Evolutionary conservation across 2,113 vertebrate species (phyloP).

Genomic region (Gnathonemus longibarbis): DNA sequence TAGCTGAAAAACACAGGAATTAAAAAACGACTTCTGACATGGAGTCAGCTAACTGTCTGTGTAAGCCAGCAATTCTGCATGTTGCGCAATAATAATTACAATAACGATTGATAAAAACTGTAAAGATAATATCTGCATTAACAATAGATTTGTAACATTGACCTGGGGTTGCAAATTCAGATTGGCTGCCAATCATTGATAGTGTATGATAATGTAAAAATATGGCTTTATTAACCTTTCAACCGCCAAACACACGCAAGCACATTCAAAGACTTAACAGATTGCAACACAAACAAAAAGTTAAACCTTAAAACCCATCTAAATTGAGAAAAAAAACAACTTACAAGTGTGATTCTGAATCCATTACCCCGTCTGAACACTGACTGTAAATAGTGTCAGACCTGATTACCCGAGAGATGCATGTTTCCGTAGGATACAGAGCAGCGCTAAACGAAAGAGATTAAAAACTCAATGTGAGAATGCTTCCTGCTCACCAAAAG

Average conservation of each 20-base stretch:
- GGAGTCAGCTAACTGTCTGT: neutral
- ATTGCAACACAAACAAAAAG: neutral
- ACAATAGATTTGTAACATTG: neutral
- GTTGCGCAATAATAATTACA: neutral
- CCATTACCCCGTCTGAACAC: conserved; percentile 9
- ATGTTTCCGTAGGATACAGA: neutral
- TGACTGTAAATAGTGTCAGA: neutral
- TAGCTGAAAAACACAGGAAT: neutral
- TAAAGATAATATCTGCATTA: neutral
- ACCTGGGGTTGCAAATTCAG: neutral
- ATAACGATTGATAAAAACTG: neutral
- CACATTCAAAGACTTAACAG: neutral
- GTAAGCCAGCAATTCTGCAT: neutral
- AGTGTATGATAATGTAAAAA: neutral
- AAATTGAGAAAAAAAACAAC: neutral
- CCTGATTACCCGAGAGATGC: neutral
- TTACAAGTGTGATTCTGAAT: conserved; percentile 1
- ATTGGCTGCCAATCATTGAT: neutral
- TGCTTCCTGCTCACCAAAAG: conserved; percentile 31
- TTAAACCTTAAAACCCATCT: neutral
- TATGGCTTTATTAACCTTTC: neutral
- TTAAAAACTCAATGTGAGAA: conserved; percentile 17
- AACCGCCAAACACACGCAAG: neutral
- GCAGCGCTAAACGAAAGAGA: neutral
- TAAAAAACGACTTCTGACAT: neutral